Evolutionary conservation across 2,888 invertebrate species (phyloP), one percentile per base, ranked within the genome.

Genomic region (Clivina fossor): DNA sequence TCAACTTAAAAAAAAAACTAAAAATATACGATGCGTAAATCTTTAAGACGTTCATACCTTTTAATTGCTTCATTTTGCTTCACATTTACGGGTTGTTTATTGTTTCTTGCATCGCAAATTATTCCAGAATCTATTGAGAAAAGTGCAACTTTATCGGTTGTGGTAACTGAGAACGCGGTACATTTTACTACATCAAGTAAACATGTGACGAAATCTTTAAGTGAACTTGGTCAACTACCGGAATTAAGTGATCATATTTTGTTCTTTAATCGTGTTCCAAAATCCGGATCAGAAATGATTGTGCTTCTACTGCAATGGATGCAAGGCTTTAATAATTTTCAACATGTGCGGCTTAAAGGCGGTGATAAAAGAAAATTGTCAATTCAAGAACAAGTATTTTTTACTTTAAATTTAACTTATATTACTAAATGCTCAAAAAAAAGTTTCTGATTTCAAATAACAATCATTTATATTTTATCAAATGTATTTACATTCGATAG

Each of bases 231-330:
- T 24, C 68, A 69, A 55, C 71, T 76, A 65, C 76, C 77, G 20
- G 75, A 75, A 61, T 70, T 75, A 40, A 78, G 76, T 65, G 71
- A 73, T 46, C 74, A 80, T 64, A 72, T 80, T 54, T 64, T 84
- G 47, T 79, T 84, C 71, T 75, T 83, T 63, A 83, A 83, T 61
- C 72, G 79, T 33, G 75, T 83, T 9, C 82, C 83, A 1, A 78
- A 79, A 62, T 77, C 80, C 35, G 83, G 83, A 9, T 77, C 80
- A 3, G 82, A 82, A 66, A 72, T 81, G 63, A 66, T 83, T 46
- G 77, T 81, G n/a, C 68, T 81, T 58, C 69, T 83, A 20, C 64
- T 84, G 51, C 79, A 82, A 64, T 77, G 78, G 68, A 70, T 83
- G 56, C 79, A 81, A 65, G 79, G 79, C n/a, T 66, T 66, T 59